Evolutionary conservation across 2,888 invertebrate genomes (phyloP).

Genomic region (Limenitis camilla): DNA sequence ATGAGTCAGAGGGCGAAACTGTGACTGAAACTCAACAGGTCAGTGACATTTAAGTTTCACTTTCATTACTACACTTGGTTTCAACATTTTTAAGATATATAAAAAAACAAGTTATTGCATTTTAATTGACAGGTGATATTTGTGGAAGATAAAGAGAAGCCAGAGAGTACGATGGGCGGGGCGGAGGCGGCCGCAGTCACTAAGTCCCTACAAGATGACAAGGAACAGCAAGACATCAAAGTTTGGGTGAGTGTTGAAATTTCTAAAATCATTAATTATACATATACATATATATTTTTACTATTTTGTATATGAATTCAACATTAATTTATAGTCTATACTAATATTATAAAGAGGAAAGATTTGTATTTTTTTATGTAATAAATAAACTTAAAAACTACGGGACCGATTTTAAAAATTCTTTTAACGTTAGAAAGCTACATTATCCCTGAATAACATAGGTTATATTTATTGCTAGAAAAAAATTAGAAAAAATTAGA

Average conservation of each 20-base stretch:
- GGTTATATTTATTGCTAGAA: no score
- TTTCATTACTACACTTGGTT: not conserved
- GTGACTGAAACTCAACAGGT: constrained; percentile 71
- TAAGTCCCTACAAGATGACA: constrained; percentile 32
- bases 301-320: no score
- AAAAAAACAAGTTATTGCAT: not conserved
- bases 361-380: no score
- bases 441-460: no score
- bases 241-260: constrained; percentile 46
- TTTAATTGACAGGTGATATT: constrained; percentile 56
- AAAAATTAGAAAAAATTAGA: no score
- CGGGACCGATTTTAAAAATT: no score
- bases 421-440: no score
- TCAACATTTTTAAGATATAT: not conserved
- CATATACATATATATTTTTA: no score
- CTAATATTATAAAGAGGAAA: no score
- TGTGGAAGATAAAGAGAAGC: constrained; percentile 64
- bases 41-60: constrained; percentile 24
- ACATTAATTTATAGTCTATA: no score
- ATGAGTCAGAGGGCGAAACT: constrained; percentile 67
- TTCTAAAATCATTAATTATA: not conserved
- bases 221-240: constrained; percentile 41
- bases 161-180: constrained; percentile 55
- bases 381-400: no score
- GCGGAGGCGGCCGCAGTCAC: constrained; percentile 33